A percentile compares a stretch with the other conserved stretches of the same genome.
phyloP scores from a whole-genome alignment of 2,888 invertebrate genomes.

The Malachius bipustulatus region DNA sequence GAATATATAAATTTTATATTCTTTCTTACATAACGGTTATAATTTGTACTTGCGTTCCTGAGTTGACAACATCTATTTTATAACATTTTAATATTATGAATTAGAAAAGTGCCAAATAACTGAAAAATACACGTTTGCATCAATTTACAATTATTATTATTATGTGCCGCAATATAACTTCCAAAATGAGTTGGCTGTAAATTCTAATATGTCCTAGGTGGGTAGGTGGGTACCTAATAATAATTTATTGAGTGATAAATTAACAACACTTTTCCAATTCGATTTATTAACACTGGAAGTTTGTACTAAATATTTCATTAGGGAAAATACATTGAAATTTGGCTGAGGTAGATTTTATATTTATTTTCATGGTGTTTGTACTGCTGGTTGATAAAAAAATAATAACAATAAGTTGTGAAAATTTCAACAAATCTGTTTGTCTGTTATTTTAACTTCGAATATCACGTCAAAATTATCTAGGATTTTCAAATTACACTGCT shows the following conservation, averaged over 20 bases:
- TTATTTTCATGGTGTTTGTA: constrained; percentile 12
- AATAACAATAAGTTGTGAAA: not conserved
- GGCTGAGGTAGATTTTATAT: constrained; percentile 1
- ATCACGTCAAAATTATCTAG: not conserved
- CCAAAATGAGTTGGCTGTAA: too few relatives aligned
- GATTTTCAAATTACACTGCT: too few relatives aligned
- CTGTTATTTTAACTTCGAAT: too few relatives aligned
- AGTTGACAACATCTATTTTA: constrained; percentile 20
- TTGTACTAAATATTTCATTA: constrained; percentile 6
- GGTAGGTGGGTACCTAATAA: too few relatives aligned
- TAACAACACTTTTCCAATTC: not conserved
- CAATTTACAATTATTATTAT: too few relatives aligned
- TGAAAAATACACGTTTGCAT: too few relatives aligned
- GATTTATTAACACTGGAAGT: not conserved
- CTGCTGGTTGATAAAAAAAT: constrained; percentile 10
- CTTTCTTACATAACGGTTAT: constrained; percentile 15
- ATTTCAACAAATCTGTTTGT: too few relatives aligned
- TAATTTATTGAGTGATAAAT: not conserved
- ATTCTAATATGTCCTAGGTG: too few relatives aligned
- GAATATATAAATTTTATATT: constrained; percentile 19
- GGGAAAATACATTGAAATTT: constrained; percentile 6
- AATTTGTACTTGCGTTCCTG: constrained; percentile 27
- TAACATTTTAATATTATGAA: not conserved
- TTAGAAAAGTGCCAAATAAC: too few relatives aligned
- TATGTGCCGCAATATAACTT: too few relatives aligned